phyloP scores from a whole-genome alignment of 23 tunicate genomes.

The Halocynthia roretzi region DNA sequence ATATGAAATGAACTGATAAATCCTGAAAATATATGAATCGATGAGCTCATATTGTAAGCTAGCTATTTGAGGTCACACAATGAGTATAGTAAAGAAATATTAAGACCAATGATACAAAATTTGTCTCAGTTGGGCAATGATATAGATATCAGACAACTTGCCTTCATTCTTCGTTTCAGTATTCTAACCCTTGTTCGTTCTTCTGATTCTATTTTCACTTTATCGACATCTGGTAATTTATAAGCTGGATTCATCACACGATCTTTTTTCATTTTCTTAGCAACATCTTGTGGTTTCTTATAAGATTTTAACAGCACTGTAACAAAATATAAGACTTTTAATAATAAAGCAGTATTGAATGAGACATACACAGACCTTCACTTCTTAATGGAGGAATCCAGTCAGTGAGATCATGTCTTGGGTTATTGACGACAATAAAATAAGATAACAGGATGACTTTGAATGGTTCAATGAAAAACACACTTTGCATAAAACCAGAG shows the following conservation, averaged over 20 bases:
- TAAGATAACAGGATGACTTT: slow-evolving; percentile 29
- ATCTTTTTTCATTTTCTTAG: not conserved
- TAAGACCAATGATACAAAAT: not conserved
- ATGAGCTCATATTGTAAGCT: too few relatives aligned
- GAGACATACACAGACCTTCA: not conserved
- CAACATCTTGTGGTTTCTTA: not conserved
- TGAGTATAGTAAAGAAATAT: too few relatives aligned
- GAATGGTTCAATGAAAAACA: slow-evolving; percentile 29
- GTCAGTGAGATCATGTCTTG: slow-evolving; percentile 23
- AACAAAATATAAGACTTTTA: not conserved
- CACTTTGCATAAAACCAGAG: slow-evolving; percentile 11
- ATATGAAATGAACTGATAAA: slow-evolving; percentile 34
- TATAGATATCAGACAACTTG: not conserved
- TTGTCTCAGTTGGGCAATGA: not conserved
- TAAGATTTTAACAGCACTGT: not conserved
- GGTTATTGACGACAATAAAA: not conserved
- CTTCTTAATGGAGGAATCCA: slow-evolving; percentile 35
- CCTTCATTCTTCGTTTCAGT: slow-evolving; percentile 19
- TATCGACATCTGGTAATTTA: not conserved
- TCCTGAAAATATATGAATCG: slow-evolving; percentile 15
- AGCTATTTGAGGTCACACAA: too few relatives aligned
- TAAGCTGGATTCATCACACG: not conserved
- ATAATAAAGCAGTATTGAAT: not conserved
- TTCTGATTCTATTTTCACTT: not conserved
- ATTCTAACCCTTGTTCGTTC: slow-evolving; percentile 10